Evolutionary conservation across 2,797 vertebrate species (phyloP).

Genomic region (Eulemur coronatus): DNA sequence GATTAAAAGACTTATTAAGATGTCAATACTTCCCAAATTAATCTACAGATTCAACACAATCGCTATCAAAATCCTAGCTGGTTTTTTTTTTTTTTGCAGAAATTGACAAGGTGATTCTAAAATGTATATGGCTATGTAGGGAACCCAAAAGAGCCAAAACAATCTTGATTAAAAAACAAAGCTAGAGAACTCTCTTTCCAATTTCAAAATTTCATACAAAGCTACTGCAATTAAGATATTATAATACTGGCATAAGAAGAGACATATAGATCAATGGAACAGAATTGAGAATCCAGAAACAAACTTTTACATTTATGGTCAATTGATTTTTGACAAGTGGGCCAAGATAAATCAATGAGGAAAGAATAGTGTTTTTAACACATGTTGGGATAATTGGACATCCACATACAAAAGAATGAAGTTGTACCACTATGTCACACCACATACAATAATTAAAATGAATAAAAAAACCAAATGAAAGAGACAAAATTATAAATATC

Average conservation of each 20-base stretch:
- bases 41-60: background rate
- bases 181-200: background rate
- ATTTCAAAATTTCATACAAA: background rate
- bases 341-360: background rate
- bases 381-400: background rate
- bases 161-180: background rate
- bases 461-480: background rate
- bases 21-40: background rate
- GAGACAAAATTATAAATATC: background rate
- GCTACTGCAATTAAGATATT: background rate
- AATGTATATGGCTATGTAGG: background rate
- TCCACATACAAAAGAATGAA: background rate
- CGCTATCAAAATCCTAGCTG: background rate
- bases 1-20: background rate
- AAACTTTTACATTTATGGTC: background rate
- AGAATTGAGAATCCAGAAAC: background rate
- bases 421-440: background rate
- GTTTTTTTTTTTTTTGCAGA: background rate
- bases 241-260: background rate
- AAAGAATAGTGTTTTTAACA: background rate
- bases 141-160: background rate
- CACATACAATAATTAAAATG: background rate
- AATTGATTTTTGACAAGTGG: background rate
- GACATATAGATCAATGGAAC: background rate
- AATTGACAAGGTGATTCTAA: background rate